phyloP scores from a whole-genome alignment of 2,113 vertebrate genomes.

The Notiomystis cincta region DNA sequence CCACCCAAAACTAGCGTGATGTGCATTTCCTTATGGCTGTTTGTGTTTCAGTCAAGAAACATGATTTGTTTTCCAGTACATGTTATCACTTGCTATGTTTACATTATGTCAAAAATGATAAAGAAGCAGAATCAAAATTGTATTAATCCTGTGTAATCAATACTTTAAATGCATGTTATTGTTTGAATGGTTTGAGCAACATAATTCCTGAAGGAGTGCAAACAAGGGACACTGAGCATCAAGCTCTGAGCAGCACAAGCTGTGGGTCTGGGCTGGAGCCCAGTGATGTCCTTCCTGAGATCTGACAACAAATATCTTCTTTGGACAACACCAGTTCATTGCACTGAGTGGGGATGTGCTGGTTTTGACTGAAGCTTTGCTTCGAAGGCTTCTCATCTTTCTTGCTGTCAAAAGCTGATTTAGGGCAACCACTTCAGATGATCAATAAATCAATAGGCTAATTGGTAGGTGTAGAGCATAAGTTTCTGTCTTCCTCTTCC shows the following conservation, averaged over 20 bases:
- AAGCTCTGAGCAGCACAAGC: neutral
- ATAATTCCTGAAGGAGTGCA: neutral
- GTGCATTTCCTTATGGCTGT: neutral
- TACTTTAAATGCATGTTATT: neutral
- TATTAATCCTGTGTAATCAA: neutral
- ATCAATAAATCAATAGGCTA: neutral
- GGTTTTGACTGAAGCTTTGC: neutral
- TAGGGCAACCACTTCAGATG: neutral
- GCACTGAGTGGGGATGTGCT: neutral
- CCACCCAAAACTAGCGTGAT: neutral
- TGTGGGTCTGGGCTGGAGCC: neutral
- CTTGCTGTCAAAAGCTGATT: neutral
- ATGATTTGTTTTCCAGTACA: neutral
- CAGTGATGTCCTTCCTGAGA: neutral
- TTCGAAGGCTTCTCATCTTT: neutral
- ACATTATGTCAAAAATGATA: neutral
- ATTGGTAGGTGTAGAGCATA: neutral
- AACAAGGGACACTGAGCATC: neutral
- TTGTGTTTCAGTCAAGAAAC: neutral
- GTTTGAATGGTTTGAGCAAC: neutral
- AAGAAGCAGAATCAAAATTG: neutral
- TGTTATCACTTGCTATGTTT: constrained; percentile 27
- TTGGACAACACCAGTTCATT: neutral
- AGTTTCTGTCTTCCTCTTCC: neutral
- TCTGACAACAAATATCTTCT: neutral